Evolutionary conservation across 2,888 invertebrate species (phyloP).

Genomic region (Torymus tubicola): DNA sequence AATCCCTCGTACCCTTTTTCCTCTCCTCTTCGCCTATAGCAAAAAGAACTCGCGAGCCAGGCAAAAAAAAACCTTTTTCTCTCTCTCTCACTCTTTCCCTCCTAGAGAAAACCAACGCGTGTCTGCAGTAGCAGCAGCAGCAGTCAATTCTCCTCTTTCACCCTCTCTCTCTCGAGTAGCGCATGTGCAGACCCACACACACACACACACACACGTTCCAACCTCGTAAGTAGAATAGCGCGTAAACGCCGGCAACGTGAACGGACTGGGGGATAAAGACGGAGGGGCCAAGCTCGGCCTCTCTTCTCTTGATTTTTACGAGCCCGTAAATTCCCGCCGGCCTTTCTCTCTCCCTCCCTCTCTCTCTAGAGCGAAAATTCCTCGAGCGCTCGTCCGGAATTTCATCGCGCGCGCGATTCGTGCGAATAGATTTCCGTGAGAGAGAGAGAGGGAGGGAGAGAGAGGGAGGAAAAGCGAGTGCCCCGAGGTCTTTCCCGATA

Average conservation of each 20-base stretch:
- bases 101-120: too few species aligned
- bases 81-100: too few species aligned
- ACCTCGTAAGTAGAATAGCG: slow-evolving; percentile 44
- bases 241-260: slow-evolving; percentile 53
- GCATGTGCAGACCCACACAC: not conserved
- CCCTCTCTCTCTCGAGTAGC: not conserved
- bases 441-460: slow-evolving; percentile 22
- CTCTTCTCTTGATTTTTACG: slow-evolving; percentile 76
- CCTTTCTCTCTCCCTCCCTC: slow-evolving; percentile 48
- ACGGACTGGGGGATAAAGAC: slow-evolving; percentile 61
- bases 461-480: not conserved
- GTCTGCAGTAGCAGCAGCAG: too few species aligned
- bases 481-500: slow-evolving; percentile 4
- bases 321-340: slow-evolving; percentile 74
- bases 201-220: too few species aligned
- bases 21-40: too few species aligned
- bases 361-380: slow-evolving; percentile 46
- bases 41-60: too few species aligned
- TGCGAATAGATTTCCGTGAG: slow-evolving; percentile 49
- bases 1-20: too few species aligned
- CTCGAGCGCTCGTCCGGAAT: slow-evolving; percentile 61
- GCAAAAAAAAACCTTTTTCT: too few species aligned
- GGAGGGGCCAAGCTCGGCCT: slow-evolving; percentile 66
- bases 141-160: not conserved
- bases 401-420: slow-evolving; percentile 61